These are phyloP conservation scores for Drosophila tripunctata DNA, from an alignment of 2,888 invertebrate species.

Conservation along the genomic window DNA sequence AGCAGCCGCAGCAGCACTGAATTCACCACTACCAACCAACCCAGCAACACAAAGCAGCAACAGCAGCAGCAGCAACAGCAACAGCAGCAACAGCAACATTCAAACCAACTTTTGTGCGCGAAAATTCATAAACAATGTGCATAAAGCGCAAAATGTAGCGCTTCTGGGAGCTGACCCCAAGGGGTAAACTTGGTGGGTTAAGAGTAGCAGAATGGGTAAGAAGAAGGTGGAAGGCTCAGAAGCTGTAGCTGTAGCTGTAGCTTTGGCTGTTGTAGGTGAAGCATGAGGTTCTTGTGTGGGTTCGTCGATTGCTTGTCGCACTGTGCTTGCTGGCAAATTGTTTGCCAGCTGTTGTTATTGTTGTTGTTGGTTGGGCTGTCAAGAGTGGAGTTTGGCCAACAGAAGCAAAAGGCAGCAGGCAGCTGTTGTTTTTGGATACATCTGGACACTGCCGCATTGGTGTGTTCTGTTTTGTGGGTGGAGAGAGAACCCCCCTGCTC, in stretches of 20 bases:
- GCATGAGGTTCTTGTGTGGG: conserved; percentile 11
- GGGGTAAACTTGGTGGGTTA: conserved; percentile 15
- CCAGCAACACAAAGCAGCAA: conserved; percentile 9
- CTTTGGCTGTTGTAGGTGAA: neutral
- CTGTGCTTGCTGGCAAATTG: conserved; percentile 67
- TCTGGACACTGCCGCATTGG: conserved; percentile 30
- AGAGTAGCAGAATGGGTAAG: neutral
- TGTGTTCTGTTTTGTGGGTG: no score
- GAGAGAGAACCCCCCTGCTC: neutral
- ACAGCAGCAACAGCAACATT: conserved; percentile 25
- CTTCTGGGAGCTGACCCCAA: conserved; percentile 60
- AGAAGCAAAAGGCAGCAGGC: conserved; percentile 47
- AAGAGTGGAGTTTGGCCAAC: conserved; percentile 42
- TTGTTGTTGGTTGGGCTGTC: conserved; percentile 36
- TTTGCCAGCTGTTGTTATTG: conserved; percentile 38
- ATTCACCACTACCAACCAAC: neutral
- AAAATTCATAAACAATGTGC: conserved; percentile 78
- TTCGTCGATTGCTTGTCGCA: conserved; percentile 48
- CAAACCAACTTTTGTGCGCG: conserved; percentile 73
- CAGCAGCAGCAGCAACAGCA: conserved; percentile 20
- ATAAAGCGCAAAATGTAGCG: conserved; percentile 78
- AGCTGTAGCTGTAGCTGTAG: neutral
- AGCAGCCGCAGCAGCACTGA: conserved; percentile 3
- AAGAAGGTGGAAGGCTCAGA: no score
- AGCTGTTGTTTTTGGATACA: conserved; percentile 38